Base-by-base conservation (phyloP, 2,888 invertebrate genomes). In the Drosophila mimica region DNA sequence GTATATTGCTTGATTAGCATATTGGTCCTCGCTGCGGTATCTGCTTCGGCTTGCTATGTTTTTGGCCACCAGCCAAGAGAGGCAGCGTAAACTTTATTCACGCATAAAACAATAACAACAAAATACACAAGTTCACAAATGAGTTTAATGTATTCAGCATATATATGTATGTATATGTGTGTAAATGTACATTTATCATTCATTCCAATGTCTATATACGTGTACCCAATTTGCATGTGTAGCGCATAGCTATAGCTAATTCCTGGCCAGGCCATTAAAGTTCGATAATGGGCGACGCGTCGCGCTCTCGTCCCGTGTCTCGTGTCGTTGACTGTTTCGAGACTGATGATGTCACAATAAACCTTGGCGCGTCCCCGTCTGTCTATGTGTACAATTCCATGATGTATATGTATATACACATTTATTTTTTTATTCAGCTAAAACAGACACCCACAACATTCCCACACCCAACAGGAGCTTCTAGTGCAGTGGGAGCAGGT, bases 231-330 rank as follows among this genome's bases (percentile, higher is more conserved):
- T 38, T 20, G 30, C 68, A 15, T 15, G 15, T 15, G 20, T 53
- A 20, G 51, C 52, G 64, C 72, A 76, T 63, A 85, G 84, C 86
- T 76, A 79, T 73, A 90, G 87, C 85, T 90, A 85, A 85, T 85
- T 90, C 81, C 88, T 88, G 85, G 59, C 65, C 81, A 74, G 77
- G 71, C 89, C 90, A 90, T 88, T 90, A 89, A 90, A 83, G 90
- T 83, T 90, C 89, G 84, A 85, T 88, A 85, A 88, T 85, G 85
- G 86, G 89, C 75, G 72, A 56, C 71, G 74, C 72, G 68, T 82
- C 64, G 63, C 43, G 34, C 56, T 68, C 83, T 70, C 76, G 82
- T 76, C 89, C 89, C 86, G 74, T 89, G 79, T 80, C 90, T 89
- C 81, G 74, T 86, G 89, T 90, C 83, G 84, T 90, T 88, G 90